Conservation (phyloP, 2,113 vertebrate species). For the Eolophus roseicapilla region DNA sequence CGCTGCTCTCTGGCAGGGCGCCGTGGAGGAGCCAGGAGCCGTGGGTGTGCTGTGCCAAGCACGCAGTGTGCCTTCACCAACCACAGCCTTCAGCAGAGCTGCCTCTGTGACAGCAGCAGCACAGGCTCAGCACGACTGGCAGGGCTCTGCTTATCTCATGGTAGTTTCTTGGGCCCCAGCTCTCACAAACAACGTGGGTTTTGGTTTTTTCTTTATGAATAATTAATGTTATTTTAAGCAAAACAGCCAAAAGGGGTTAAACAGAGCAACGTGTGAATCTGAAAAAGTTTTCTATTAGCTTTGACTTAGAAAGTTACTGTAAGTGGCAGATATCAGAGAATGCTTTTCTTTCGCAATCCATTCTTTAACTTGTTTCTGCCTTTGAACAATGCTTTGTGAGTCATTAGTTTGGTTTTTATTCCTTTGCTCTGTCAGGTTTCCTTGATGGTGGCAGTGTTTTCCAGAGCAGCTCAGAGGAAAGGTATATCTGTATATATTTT, state of each 20-base stretch:
- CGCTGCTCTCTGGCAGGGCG: neutral
- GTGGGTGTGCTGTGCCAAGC: neutral
- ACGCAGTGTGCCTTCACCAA: neutral
- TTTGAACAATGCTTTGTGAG: neutral
- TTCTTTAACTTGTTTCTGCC: neutral
- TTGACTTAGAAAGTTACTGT: neutral
- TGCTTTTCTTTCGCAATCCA: neutral
- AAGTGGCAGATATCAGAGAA: neutral
- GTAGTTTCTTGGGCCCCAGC: neutral
- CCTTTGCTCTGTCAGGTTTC: neutral
- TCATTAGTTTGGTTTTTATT: neutral
- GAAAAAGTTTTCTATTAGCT: neutral
- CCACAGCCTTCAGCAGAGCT: neutral
- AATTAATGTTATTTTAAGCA: neutral
- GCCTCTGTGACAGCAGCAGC: neutral
- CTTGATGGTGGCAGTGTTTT: neutral
- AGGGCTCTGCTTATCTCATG: neutral
- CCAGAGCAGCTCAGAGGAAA: neutral
- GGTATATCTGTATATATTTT: neutral
- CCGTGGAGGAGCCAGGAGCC: neutral
- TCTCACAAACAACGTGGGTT: neutral
- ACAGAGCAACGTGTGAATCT: constrained; percentile 13
- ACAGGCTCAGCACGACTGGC: neutral
- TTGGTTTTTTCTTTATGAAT: neutral
- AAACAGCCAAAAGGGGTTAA: neutral